Evolutionary conservation across 2,888 invertebrate genomes (phyloP).

Genomic region (Sisyra terminalis): DNA sequence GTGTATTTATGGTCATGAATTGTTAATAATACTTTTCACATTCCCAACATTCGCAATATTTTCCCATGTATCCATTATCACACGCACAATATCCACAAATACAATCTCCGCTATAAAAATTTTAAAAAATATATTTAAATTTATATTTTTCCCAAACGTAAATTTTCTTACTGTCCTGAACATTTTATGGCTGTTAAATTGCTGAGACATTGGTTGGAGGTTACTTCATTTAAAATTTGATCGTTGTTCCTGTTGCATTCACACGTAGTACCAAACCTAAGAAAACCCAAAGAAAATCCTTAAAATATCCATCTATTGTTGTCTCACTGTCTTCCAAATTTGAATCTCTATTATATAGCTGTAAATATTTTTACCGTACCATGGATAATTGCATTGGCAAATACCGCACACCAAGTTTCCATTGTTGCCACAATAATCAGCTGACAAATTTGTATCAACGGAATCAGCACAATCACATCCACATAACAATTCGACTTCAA

Average conservation of each 20-base stretch:
- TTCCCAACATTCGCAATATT: conserved; percentile 42
- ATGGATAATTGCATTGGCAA: conserved; percentile 43
- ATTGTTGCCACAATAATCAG: conserved; percentile 27
- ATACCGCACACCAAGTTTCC: conserved; percentile 45
- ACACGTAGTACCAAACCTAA: conserved; percentile 37
- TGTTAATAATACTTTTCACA: conserved; percentile 31
- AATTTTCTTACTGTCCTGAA: conserved; percentile 2
- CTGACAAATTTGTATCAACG: too few species aligned
- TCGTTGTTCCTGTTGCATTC: conserved; percentile 27
- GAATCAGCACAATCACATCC: conserved; percentile 43
- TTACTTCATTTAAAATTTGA: conserved; percentile 24
- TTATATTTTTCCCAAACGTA: not conserved
- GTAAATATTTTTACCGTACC: conserved; percentile 33
- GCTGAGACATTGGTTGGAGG: conserved; percentile 21
- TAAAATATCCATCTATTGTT: too few species aligned
- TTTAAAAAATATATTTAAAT: conserved; percentile 2
- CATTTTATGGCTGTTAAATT: conserved; percentile 10
- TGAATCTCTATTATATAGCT: conserved; percentile 8
- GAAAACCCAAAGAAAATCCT: conserved; percentile 9
- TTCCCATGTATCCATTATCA: conserved; percentile 37
- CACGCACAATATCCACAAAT: conserved; percentile 62
- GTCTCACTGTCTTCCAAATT: too few species aligned
- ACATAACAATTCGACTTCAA: conserved; percentile 58
- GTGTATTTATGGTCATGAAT: not conserved
- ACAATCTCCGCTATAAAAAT: conserved; percentile 48